Conservation (phyloP, 2,113 vertebrate genomes). For the crab-eating macaque (Macaca fascicularis) region DNA sequence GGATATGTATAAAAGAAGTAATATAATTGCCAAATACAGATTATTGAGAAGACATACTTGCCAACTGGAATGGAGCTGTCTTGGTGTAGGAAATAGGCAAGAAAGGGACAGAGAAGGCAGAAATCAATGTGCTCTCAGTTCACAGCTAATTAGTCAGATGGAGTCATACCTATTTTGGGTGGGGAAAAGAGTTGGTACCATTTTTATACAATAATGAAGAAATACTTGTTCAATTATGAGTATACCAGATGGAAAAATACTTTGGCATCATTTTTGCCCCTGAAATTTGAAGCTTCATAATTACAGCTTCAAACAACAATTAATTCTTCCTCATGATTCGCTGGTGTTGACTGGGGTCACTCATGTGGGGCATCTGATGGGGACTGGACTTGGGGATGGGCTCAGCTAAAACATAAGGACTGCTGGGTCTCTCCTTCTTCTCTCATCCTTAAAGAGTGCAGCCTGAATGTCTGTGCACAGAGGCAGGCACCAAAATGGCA, state of each 20-base stretch:
- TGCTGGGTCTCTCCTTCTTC: not conserved
- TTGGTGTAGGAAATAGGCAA: fast-evolving
- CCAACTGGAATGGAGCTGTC: not conserved
- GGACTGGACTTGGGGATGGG: not conserved
- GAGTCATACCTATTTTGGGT: not conserved
- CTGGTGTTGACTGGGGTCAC: not conserved
- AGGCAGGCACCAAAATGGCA: not conserved
- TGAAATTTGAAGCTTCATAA: no score
- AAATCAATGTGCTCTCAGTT: fast-evolving
- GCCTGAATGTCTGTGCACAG: not conserved
- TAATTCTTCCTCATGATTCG: not conserved
- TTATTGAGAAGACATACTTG: not conserved
- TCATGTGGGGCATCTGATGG: fast-evolving
- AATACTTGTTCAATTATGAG: not conserved
- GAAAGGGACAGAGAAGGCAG: not conserved
- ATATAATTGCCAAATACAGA: not conserved
- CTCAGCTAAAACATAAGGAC: not conserved
- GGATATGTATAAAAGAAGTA: not conserved
- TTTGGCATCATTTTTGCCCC: not conserved
- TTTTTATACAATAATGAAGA: not conserved
- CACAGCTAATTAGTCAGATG: no score
- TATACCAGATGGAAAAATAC: not conserved
- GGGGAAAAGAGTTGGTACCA: not conserved
- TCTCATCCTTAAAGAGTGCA: not conserved
- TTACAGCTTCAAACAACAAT: not conserved